Percentiles rank a stretch among this genome's conserved stretches.
Evolutionary conservation across 2,797 vertebrate genomes (phyloP).

Genomic region (Peromyscus nudipes): DNA sequence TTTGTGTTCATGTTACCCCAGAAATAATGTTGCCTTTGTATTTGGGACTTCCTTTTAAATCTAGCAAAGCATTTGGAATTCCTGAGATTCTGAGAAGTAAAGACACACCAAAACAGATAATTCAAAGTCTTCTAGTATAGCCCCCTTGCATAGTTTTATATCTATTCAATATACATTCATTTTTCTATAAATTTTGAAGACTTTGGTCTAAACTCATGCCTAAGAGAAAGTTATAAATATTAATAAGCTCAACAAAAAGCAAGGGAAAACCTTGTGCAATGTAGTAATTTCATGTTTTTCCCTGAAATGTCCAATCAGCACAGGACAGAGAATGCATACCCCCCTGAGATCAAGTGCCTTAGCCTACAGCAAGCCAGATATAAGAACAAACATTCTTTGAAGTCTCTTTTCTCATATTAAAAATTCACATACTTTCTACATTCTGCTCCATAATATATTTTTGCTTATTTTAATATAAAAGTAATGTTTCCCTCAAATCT

Average conservation of each 20-base stretch:
- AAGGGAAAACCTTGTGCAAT: slow-evolving; percentile 32
- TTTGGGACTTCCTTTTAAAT: background rate
- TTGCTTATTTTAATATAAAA: slow-evolving; percentile 71
- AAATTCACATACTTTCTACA: slow-evolving; percentile 58
- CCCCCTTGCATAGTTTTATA: background rate
- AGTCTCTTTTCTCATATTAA: slow-evolving; percentile 55
- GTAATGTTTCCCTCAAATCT: slow-evolving; percentile 51
- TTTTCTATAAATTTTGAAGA: slow-evolving; percentile 36
- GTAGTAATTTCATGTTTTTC: slow-evolving; percentile 33
- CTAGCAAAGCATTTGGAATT: background rate
- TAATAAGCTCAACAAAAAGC: slow-evolving; percentile 38
- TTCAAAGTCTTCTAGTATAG: background rate
- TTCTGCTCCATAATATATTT: slow-evolving; percentile 41
- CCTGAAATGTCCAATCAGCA: background rate
- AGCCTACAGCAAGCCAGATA: slow-evolving; percentile 58
- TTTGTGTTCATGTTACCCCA: background rate
- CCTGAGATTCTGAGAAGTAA: background rate
- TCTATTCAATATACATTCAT: background rate
- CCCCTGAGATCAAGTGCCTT: background rate
- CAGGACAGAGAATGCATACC: background rate
- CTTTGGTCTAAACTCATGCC: background rate
- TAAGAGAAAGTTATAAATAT: slow-evolving; percentile 58
- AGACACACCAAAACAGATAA: background rate
- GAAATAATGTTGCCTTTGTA: background rate
- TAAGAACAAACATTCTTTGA: slow-evolving; percentile 77